phyloP scores from a whole-genome alignment of 2,888 invertebrate genomes.

The Tillus elongatus region DNA sequence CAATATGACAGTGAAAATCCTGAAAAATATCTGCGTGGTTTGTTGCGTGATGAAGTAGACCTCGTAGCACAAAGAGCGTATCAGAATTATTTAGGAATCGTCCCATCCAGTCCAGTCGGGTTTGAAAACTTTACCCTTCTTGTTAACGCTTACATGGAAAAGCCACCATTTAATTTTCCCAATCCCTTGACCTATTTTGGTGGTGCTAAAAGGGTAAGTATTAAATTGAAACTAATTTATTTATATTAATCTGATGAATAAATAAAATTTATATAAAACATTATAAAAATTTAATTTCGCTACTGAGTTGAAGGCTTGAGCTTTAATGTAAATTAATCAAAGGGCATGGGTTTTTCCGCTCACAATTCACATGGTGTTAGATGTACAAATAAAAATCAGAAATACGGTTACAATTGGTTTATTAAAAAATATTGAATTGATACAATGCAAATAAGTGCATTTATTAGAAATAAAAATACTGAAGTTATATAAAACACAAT shows the following conservation, averaged over 20 bases:
- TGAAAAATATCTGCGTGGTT: slow-evolving; percentile 68
- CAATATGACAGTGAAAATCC: slow-evolving; percentile 75
- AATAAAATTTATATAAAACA: not conserved
- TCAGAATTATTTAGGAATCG: slow-evolving; percentile 72
- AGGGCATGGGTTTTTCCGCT: no score
- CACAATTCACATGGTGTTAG: no score
- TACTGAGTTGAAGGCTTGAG: no score
- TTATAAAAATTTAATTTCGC: not conserved
- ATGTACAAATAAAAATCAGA: no score
- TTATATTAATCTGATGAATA: no score
- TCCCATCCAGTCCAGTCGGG: slow-evolving; percentile 65
- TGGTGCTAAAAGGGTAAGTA: slow-evolving; percentile 54
- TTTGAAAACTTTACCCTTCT: slow-evolving; percentile 64
- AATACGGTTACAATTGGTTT: no score
- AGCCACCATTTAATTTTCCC: slow-evolving; percentile 78
- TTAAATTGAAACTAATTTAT: no score
- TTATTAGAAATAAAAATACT: no score
- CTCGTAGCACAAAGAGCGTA: slow-evolving; percentile 60
- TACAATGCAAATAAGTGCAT: no score
- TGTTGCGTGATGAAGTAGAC: slow-evolving; percentile 55
- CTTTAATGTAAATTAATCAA: no score
- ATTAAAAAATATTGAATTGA: no score
- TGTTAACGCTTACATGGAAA: slow-evolving; percentile 76
- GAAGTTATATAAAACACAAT: no score
- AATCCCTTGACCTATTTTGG: slow-evolving; percentile 69